Evolutionary conservation across 1,140 invertebrate species (phyloP), one percentile per base, ranked within the genome.

Genomic region (Tetramorium parvispinum): DNA sequence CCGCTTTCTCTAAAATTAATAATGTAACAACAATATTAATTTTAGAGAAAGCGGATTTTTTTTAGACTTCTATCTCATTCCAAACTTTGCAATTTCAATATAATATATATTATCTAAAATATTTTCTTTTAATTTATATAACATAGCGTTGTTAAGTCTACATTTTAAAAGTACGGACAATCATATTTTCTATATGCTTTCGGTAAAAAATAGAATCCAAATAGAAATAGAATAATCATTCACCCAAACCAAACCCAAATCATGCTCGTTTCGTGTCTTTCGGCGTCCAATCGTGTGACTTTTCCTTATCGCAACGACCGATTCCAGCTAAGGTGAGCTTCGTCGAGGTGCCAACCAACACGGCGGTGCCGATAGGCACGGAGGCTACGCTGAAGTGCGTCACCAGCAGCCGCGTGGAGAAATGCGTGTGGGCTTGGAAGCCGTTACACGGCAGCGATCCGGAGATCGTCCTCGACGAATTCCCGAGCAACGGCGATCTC

Each of bases 391-490:
- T 95, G 53, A 94, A 92, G 76, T 95, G 95, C 88, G 85, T 93
- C 21, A 93, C 93, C 6, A 95, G 92, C 76, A 93, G 93, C 21
- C 91, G 93, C 18, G 92, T 94, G 21, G 94, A 95, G 61, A 94
- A 93, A 65, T 95, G 95, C 81, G 83, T 91, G n/a, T 95, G 95
- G 95, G 91, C 90, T 18, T 94, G 93, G 92, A 92, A 91, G 32
- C 87, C 94, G 8, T 49, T 94, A 51, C 88, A 66, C 53, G 90
- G 91, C 46, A 92, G 92, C 51, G 89, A 88, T 2, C 88, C 92
- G 43, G 90, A 92, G 49, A 82, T 88, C 37, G 87, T 93, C 1
- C 79, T 93, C 24, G 85, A 91, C 63, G 93, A 95, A 88, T 95
- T 95, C 59, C 90, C 94, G 3, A 94, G 94, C 40, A 91, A 91